Base-by-base conservation (phyloP, 2,888 invertebrate species). In the Acronicta aceris region DNA sequence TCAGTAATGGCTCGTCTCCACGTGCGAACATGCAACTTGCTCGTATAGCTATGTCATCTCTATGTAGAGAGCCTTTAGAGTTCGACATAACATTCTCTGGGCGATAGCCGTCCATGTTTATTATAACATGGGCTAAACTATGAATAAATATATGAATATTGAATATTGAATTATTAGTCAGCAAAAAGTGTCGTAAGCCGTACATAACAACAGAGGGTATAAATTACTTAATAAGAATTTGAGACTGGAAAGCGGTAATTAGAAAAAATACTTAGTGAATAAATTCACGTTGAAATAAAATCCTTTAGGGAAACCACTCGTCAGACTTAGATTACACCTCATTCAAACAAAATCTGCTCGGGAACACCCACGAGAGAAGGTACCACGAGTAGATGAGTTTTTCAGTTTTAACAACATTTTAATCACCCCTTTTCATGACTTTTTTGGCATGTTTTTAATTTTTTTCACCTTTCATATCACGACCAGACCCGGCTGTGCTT, bases 401-500 rank as follows among this genome's bases (percentile, higher is more conserved):
- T 45, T 42, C 13, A 56, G 41, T 27, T 57, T 65, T 53, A 13
- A 10, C 33, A 17, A 16, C 27, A 36, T 40, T 65, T 42, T 15
- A 36, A 45, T 40, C 30, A 30, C 17, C 8, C n/a, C 7, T n/a
- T 49, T 56, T 17, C 38, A 65, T 54, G 63, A 12, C 9, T 45
- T 46, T 67, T 50, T 57, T 50, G 25, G 74, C 74, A 69, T 51
- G 50, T 74, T 71, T 73, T 64, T 67, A 77, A 38, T n/a, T 38
- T 48, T 59, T 78, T 79, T 66, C 43, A 30, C 70, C 69, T 69
- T 64, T 67, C 55, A 60, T 67, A 54, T 68, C 43, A 64, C 53
- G 65, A 71, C 50, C 87, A 92, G 89, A 74, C 81, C 85, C 61
- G 82, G 87, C 78, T 91, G 91, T 78, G 87, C 93, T 45, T 94